phyloP scores from a whole-genome alignment of 2,888 invertebrate species.

The Mesorhabditis spiculigera region DNA sequence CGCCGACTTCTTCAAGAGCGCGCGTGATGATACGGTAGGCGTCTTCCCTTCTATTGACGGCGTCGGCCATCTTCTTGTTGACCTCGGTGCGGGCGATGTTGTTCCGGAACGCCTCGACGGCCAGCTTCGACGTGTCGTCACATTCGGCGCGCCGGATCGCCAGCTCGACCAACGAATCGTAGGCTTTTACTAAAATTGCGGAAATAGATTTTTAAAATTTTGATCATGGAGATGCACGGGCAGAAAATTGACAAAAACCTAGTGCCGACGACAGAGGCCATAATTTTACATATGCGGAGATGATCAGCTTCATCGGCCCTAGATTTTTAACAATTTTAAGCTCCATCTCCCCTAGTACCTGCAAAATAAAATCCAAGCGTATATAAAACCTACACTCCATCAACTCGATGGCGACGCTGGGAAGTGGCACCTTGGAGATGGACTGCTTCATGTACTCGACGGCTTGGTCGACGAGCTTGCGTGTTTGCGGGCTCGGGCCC shows the following conservation, averaged over 20 bases:
- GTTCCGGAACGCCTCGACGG: conserved; percentile 74
- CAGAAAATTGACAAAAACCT: too few relatives aligned
- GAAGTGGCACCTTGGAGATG: conserved; percentile 40
- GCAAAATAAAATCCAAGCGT: not conserved
- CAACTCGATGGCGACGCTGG: conserved; percentile 28
- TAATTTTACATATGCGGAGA: too few relatives aligned
- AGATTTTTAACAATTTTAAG: too few relatives aligned
- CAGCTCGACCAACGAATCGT: conserved; percentile 82
- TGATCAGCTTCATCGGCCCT: too few relatives aligned
- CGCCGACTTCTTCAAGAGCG: not conserved
- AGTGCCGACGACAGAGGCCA: too few relatives aligned
- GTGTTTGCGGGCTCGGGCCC: conserved; percentile 23
- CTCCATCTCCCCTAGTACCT: conserved; percentile 69
- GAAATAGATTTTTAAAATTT: not conserved
- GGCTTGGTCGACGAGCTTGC: conserved; percentile 32
- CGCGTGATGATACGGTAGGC: conserved; percentile 15
- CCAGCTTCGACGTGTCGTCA: conserved; percentile 83
- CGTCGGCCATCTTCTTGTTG: conserved; percentile 18
- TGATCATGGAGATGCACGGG: not conserved
- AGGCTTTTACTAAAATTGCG: conserved; percentile 67
- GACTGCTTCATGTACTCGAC: conserved; percentile 37
- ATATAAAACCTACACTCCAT: conserved; percentile 12
- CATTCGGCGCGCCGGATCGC: conserved; percentile 79
- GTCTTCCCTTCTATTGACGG: conserved; percentile 19
- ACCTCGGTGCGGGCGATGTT: conserved; percentile 21